A percentile compares a stretch with the other conserved stretches of the same genome.
Conservation (phyloP, 2,797 vertebrate species). For the Potorous gilbertii region DNA sequence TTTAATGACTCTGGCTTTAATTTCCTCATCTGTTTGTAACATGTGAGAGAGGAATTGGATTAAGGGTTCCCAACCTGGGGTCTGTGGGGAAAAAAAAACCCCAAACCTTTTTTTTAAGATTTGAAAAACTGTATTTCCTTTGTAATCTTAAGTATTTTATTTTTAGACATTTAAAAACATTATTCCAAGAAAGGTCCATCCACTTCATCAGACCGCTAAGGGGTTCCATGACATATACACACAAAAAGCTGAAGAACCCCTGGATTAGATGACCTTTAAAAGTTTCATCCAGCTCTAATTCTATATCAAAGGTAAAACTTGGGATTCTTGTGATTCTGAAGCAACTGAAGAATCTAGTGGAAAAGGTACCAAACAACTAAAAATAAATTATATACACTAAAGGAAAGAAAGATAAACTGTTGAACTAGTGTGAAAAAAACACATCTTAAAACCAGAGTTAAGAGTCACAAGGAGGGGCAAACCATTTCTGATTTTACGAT, state of each 20-base stretch:
- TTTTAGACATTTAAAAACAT: background rate
- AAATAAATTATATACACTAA: background rate
- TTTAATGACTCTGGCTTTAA: background rate
- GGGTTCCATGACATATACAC: background rate
- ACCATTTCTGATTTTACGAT: background rate
- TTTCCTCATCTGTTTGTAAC: conserved; percentile 35
- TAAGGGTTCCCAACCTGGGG: background rate
- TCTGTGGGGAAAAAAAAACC: background rate
- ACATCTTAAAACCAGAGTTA: background rate
- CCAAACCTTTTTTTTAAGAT: background rate
- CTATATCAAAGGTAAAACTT: background rate
- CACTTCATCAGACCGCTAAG: background rate
- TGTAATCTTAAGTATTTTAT: background rate
- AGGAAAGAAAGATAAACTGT: background rate
- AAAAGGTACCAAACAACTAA: conserved; percentile 45
- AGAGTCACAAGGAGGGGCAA: background rate
- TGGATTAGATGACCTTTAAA: background rate
- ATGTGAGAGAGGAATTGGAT: background rate
- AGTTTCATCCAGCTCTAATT: background rate
- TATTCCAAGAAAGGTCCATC: background rate
- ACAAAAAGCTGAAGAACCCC: background rate
- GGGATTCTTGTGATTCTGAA: background rate
- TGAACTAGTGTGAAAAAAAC: background rate
- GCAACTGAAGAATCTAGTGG: background rate
- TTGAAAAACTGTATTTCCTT: background rate